A percentile compares a stretch with the other conserved stretches of the same genome.
Conservation (phyloP, 2,113 vertebrate species). For the Neodontobutis hainanensis region DNA sequence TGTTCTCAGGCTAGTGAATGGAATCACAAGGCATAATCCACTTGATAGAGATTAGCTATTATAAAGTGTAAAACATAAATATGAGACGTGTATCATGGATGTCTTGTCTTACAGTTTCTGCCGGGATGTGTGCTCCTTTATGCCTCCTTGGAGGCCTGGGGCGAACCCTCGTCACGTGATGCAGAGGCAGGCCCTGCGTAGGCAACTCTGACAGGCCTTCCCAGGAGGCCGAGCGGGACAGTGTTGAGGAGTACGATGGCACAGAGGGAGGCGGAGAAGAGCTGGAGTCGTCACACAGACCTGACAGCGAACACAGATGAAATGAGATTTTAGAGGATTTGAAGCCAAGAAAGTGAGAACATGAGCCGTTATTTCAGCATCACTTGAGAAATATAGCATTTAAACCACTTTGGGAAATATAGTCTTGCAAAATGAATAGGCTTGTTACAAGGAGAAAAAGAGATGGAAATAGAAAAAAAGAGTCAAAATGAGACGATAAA, state of each 20-base stretch:
- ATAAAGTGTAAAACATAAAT: slow-evolving; percentile 29
- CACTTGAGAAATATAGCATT: no score
- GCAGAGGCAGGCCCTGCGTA: slow-evolving; percentile 84
- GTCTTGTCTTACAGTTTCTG: slow-evolving; percentile 62
- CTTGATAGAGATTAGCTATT: slow-evolving; percentile 31
- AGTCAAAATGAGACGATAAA: slow-evolving; percentile 18
- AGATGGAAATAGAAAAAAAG: slow-evolving; percentile 10
- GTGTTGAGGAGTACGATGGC: slow-evolving; percentile 76
- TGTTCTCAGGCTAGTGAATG: slow-evolving; percentile 42
- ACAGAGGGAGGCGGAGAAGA: slow-evolving; percentile 79
- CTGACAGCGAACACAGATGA: slow-evolving; percentile 46
- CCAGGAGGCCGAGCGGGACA: slow-evolving; percentile 81
- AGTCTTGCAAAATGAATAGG: slow-evolving; percentile 19
- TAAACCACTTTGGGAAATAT: slow-evolving; percentile 11
- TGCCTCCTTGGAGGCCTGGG: slow-evolving; percentile 83
- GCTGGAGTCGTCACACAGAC: slow-evolving; percentile 75
- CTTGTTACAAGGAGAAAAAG: slow-evolving; percentile 31
- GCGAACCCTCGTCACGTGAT: slow-evolving; percentile 83
- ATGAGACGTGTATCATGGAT: not conserved
- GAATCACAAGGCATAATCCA: slow-evolving; percentile 44
- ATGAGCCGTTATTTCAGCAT: no score
- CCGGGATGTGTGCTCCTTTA: slow-evolving; percentile 70
- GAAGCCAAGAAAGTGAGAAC: not conserved
- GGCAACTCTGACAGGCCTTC: slow-evolving; percentile 85
- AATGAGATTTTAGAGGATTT: not conserved